These are phyloP conservation scores for Drosophila kikkawai DNA, from an alignment of 1,140 invertebrate genomes.

Conservation along the genomic window DNA sequence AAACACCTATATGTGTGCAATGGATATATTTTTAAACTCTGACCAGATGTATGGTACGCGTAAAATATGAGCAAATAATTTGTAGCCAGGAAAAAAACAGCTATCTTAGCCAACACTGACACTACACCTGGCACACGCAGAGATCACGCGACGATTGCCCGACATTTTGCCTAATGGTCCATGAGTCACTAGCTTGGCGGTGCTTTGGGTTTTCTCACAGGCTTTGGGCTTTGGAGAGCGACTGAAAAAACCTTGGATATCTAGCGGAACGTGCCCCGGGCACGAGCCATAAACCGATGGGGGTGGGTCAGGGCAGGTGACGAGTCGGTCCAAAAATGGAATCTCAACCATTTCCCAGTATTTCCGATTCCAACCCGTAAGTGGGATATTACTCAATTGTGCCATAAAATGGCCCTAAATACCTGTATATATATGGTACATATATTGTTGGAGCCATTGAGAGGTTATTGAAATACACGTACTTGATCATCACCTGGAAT, in stretches of 20 bases:
- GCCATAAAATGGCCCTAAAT: not conserved
- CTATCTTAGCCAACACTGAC: slow-evolving; percentile 1
- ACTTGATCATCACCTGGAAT: slow-evolving; percentile 7
- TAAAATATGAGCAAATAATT: not conserved
- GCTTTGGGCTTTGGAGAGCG: not conserved
- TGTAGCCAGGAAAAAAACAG: not conserved
- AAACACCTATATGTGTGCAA: not conserved
- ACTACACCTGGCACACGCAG: slow-evolving; percentile 17
- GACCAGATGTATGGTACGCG: not conserved
- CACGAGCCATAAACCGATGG: slow-evolving; percentile 30
- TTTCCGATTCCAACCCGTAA: slow-evolving; percentile 3
- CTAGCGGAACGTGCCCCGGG: slow-evolving; percentile 32
- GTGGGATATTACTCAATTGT: slow-evolving; percentile 4
- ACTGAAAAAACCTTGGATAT: slow-evolving; percentile 16
- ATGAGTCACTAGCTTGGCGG: slow-evolving; percentile 34
- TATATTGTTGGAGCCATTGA: not conserved
- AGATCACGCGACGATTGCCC: slow-evolving; percentile 33
- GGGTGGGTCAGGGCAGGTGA: slow-evolving; percentile 27
- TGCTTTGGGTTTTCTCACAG: slow-evolving; percentile 32
- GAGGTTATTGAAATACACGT: not conserved
- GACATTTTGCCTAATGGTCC: slow-evolving; percentile 20
- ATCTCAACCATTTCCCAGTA: slow-evolving; percentile 16
- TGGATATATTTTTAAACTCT: not conserved
- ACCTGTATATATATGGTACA: not conserved
- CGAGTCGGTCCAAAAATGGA: slow-evolving; percentile 16